phyloP scores from a whole-genome alignment of 2,113 vertebrate genomes.

The Pomatorhinus ruficollis region DNA sequence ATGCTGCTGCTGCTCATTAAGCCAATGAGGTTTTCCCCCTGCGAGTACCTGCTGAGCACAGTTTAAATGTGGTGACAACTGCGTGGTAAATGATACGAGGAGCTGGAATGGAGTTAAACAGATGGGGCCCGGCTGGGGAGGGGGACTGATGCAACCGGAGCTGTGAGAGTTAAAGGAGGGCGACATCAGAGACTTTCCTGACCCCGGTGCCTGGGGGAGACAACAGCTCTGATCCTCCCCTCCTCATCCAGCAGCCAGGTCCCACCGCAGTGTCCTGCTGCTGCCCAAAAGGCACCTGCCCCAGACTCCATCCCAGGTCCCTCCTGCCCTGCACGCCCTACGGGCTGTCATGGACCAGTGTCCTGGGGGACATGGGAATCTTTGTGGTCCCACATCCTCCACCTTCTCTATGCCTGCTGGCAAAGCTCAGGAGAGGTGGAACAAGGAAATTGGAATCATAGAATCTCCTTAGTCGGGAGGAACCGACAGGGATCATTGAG shows the following conservation, averaged over 20 bases:
- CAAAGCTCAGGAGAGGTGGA: not conserved
- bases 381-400: not conserved
- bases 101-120: not conserved
- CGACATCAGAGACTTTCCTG: fast-evolving
- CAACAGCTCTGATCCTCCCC: not conserved
- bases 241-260: fast-evolving
- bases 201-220: fast-evolving
- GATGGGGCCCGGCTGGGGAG: not conserved
- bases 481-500: too few species aligned
- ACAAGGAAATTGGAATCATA: not conserved
- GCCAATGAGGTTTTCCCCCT: not conserved
- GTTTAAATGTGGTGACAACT: not conserved
- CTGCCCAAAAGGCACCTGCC: not conserved
- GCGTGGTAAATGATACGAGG: not conserved
- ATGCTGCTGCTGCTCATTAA: not conserved
- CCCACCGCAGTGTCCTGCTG: not conserved
- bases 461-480: not conserved
- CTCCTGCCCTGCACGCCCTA: not conserved
- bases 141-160: not conserved
- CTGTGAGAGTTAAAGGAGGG: not conserved
- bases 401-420: not conserved
- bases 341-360: fast-evolving
- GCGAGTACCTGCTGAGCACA: not conserved
- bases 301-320: not conserved
- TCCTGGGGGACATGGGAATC: not conserved